Percentiles rank a stretch among this genome's conserved stretches.
Evolutionary conservation across 2,113 vertebrate species (phyloP).

Genomic region (Lycaon pictus): DNA sequence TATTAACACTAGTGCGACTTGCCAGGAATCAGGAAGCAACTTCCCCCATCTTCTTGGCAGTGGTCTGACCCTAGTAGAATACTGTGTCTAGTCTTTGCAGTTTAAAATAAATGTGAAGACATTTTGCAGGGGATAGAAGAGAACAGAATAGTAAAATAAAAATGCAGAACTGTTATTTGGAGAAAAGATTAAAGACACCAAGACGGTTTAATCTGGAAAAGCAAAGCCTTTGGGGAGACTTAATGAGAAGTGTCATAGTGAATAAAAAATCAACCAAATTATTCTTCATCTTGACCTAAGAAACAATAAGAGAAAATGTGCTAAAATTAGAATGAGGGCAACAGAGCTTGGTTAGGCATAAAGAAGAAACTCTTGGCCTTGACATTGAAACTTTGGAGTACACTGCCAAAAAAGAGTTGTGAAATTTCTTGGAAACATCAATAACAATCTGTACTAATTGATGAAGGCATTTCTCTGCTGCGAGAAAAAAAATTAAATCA

Average conservation of each 20-base stretch:
- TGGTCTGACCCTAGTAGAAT: neutral
- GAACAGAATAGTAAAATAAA: neutral
- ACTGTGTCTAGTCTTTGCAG: neutral
- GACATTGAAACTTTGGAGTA: constrained; percentile 7
- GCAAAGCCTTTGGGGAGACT: neutral
- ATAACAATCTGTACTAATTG: constrained; percentile 68
- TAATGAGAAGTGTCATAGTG: neutral
- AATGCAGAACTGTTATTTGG: constrained; percentile 40
- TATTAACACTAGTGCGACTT: neutral
- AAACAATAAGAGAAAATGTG: constrained; percentile 52
- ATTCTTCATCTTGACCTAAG: constrained; percentile 36
- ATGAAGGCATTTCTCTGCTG: constrained; percentile 56
- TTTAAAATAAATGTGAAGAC: constrained; percentile 46
- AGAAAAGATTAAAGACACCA: constrained; percentile 39
- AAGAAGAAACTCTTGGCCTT: constrained; percentile 56
- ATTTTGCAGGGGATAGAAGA: neutral
- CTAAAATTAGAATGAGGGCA: constrained; percentile 46
- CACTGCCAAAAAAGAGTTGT: constrained; percentile 56
- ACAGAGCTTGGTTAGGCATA: constrained; percentile 29
- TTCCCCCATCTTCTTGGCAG: constrained; percentile 22
- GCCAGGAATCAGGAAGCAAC: constrained; percentile 24
- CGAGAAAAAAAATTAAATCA: constrained; percentile 24
- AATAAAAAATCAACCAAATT: constrained; percentile 3
- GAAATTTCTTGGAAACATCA: constrained; percentile 75
- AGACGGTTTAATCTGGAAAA: constrained; percentile 18